Evolutionary conservation across 1,140 invertebrate genomes (phyloP).

Genomic region (Leptinotarsa texana): DNA sequence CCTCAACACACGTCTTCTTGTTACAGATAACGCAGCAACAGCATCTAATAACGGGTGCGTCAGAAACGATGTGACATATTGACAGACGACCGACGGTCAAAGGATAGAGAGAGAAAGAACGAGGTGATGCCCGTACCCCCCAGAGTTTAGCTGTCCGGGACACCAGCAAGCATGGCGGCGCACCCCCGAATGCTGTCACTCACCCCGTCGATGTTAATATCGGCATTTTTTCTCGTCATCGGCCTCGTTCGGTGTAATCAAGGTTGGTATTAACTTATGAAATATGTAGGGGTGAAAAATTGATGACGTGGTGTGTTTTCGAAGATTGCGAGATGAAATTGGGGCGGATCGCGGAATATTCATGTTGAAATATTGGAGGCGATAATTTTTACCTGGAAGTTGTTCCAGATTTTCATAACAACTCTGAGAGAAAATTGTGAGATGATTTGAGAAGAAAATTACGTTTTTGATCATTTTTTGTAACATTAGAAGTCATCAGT

Average conservation of each 20-base stretch:
- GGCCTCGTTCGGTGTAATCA: slow-evolving; percentile 46
- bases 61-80: slow-evolving; percentile 49
- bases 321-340: not conserved
- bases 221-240: slow-evolving; percentile 44
- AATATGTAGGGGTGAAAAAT: slow-evolving; percentile 1
- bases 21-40: slow-evolving; percentile 11
- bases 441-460: no score
- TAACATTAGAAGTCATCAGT: no score
- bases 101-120: slow-evolving; percentile 36
- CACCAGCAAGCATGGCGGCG: slow-evolving; percentile 44
- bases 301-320: not conserved
- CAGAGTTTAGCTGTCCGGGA: slow-evolving; percentile 40
- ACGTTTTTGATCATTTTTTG: no score
- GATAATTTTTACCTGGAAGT: no score
- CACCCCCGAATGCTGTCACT: slow-evolving; percentile 46
- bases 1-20: not conserved
- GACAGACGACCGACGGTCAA: slow-evolving; percentile 25
- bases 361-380: no score
- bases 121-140: slow-evolving; percentile 46
- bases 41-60: slow-evolving; percentile 28
- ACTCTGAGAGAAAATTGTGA: no score
- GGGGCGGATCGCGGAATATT: no score
- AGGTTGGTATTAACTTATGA: slow-evolving; percentile 41
- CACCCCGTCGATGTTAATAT: slow-evolving; percentile 42
- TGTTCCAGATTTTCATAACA: no score